Evolutionary conservation across 2,888 invertebrate species (phyloP), one percentile per base, ranked within the genome.

Genomic region (Eristalinus sepulchralis): DNA sequence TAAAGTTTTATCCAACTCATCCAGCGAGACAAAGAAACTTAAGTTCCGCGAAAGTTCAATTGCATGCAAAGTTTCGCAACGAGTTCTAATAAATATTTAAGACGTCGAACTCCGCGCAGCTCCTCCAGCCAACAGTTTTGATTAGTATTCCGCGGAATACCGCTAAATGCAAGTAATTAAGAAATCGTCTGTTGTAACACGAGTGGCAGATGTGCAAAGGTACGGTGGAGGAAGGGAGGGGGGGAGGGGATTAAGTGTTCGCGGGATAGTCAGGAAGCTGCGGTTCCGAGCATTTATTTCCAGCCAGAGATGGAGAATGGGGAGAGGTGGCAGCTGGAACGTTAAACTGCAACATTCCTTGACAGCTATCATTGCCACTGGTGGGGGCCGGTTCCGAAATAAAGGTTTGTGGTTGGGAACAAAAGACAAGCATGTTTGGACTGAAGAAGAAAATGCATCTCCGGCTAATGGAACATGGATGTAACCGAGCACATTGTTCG

Each of bases 61-160:
- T 71, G 70, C 70, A 31, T 66, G 27, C 36, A 57, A 72, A 84
- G 60, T 84, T 84, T 76, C 10, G 22, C 47, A 27, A 33, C 20
- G 66, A 84, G 39, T 80, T 84, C 47, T 71, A 31, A 68, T 80
- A 84, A 80, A 84, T 84, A 80, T 80, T 84, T 80, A 60, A 73
- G 67, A 39, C 72, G 31, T 66, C 22, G 47, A 73, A 68, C 57
- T 39, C 55, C 20, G n/a, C n/a, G n/a, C 47, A 17, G 47, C 1
- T 39, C 4, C n/a, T 13, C 39, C 39, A 47, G 53, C 20, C 24
- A 64, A 36, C 33, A 78, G 66, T 76, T 67, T 72, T 72, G 67
- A 84, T 84, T 84, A 76, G 76, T 71, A 71, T 80, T 67, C 71
- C 36, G 9, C 33, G 24, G 24, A 62, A 17, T 22, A 75, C 55